Evolutionary conservation across 2,888 invertebrate species (phyloP).

Genomic region (Synanthedon myopaeformis): DNA sequence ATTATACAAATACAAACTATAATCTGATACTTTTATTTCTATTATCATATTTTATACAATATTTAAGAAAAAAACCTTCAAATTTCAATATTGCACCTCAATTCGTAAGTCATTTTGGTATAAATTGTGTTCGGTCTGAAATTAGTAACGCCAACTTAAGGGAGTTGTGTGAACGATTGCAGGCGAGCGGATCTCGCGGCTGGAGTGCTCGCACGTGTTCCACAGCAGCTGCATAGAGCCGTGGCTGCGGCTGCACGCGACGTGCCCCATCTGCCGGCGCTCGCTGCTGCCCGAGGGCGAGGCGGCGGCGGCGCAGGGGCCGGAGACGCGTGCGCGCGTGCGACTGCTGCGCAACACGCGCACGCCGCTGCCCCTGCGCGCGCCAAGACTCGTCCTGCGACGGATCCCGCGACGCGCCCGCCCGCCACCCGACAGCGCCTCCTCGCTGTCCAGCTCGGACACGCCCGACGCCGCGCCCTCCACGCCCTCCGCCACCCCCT

Average conservation of each 20-base stretch:
- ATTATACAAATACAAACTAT: no score
- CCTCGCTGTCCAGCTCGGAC: slow-evolving; percentile 10
- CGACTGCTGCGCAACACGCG: neutral
- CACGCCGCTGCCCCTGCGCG: neutral
- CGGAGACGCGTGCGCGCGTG: slow-evolving; percentile 20
- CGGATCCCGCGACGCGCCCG: slow-evolving; percentile 2
- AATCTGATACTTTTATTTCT: no score
- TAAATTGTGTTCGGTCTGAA: no score
- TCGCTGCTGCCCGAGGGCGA: slow-evolving; percentile 56
- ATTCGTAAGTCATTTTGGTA: no score
- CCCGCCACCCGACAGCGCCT: slow-evolving; percentile 4
- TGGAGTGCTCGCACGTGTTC: slow-evolving; percentile 91
- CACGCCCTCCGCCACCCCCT: slow-evolving; percentile 14
- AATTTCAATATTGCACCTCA: no score
- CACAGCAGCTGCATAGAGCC: slow-evolving; percentile 94
- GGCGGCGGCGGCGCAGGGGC: slow-evolving; percentile 9
- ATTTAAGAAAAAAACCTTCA: no score
- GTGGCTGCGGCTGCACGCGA: slow-evolving; percentile 96
- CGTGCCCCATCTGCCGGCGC: slow-evolving; percentile 95
- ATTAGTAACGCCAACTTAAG: no score
- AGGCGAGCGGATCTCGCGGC: slow-evolving; percentile 80
- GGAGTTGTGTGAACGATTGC: slow-evolving; percentile 13
- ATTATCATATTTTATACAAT: no score
- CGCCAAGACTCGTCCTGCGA: neutral
- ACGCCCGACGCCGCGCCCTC: slow-evolving; percentile 18